Conservation (phyloP, 2,113 vertebrate species). For the Laticauda laticaudata region DNA sequence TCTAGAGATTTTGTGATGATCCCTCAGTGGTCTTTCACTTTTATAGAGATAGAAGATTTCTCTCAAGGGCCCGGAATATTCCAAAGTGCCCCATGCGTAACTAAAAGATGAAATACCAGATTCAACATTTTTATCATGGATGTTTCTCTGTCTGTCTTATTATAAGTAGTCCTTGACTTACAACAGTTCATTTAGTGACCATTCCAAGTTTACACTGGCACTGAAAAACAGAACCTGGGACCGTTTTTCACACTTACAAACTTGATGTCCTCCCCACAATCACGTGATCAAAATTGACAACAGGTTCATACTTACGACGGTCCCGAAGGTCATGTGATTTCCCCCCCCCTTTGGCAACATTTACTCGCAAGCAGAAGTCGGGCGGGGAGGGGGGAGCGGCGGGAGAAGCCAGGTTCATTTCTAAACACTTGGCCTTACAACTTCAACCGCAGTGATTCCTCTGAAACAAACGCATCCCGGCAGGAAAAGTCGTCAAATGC, state of each 20-base stretch:
- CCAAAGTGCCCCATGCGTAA: neutral
- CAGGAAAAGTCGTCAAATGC: neutral
- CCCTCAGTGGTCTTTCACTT: fast-evolving
- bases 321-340: neutral
- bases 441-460: neutral
- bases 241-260: too few relatives aligned
- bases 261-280: fast-evolving
- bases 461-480: neutral
- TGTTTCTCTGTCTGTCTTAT: neutral
- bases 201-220: too few relatives aligned
- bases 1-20: too few relatives aligned
- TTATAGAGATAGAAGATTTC: neutral
- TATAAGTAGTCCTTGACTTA: too few relatives aligned
- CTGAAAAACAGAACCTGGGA: too few relatives aligned
- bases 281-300: too few relatives aligned
- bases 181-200: too few relatives aligned
- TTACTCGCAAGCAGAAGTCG: neutral
- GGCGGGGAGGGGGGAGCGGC: fast-evolving
- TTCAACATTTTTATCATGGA: neutral
- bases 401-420: neutral
- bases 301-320: neutral
- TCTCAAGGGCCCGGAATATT: neutral
- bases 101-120: neutral
- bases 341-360: neutral
- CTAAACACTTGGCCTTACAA: neutral